A percentile compares a stretch with the other conserved stretches of the same genome.
These are phyloP conservation scores for Noctua fimbriata DNA, from an alignment of 2,888 invertebrate genomes.

Conservation along the genomic window DNA sequence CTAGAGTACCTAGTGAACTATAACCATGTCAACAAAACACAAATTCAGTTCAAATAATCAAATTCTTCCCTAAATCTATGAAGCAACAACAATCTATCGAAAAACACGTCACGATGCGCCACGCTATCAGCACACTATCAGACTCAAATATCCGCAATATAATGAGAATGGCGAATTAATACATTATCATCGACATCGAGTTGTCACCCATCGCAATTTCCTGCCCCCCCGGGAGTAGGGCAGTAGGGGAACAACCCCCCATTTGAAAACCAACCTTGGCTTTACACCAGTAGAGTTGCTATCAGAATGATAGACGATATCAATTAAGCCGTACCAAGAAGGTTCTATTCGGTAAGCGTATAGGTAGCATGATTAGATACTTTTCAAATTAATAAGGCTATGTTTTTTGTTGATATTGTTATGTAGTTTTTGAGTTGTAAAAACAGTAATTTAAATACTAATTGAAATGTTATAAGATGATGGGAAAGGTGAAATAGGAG, in stretches of 20 bases:
- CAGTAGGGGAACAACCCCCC: constrained; percentile 52
- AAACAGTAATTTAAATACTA: constrained; percentile 63
- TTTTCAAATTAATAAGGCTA: constrained; percentile 63
- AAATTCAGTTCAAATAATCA: background rate
- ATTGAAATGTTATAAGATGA: constrained; percentile 41
- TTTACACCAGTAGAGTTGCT: background rate
- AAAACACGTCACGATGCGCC: constrained; percentile 20
- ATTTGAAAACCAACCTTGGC: constrained; percentile 36
- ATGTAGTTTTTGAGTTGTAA: constrained; percentile 36
- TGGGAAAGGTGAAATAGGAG: constrained; percentile 1
- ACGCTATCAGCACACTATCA: constrained; percentile 58
- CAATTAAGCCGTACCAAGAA: constrained; percentile 59
- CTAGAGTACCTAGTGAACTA: background rate
- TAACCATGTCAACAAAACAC: background rate
- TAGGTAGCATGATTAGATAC: constrained; percentile 57
- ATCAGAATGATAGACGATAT: constrained; percentile 11
- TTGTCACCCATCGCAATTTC: constrained; percentile 71
- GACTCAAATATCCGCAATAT: constrained; percentile 68
- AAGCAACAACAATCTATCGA: background rate
- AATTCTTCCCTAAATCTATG: background rate
- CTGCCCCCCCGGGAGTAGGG: constrained; percentile 64
- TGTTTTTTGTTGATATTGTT: constrained; percentile 53
- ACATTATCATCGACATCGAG: constrained; percentile 58
- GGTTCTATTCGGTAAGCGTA: constrained; percentile 24
- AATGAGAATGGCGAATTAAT: constrained; percentile 69